A percentile compares a stretch with the other conserved stretches of the same genome.
Evolutionary conservation across 1,140 invertebrate genomes (phyloP).

Genomic region (Heliconius hermathena): DNA sequence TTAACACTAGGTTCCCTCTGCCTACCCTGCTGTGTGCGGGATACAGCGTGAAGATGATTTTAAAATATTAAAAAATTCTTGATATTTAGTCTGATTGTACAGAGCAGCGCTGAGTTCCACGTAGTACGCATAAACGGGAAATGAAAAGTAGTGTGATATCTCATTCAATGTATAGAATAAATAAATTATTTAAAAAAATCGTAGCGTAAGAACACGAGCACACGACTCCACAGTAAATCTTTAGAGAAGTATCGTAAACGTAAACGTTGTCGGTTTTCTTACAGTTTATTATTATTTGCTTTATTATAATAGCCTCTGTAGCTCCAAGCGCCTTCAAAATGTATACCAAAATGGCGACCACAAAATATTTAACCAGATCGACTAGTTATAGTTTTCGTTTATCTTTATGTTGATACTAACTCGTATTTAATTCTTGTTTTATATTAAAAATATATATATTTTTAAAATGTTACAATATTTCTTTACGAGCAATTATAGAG

Average conservation of each 20-base stretch:
- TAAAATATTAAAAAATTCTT: too few relatives aligned
- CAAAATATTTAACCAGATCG: neutral
- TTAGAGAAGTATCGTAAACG: neutral
- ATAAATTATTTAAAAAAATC: too few relatives aligned
- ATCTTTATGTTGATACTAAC: neutral
- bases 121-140: too few relatives aligned
- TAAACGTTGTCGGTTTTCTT: neutral
- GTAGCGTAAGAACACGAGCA: too few relatives aligned
- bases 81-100: too few relatives aligned
- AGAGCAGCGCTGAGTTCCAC: too few relatives aligned
- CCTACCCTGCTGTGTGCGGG: too few relatives aligned
- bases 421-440: neutral
- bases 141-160: too few relatives aligned
- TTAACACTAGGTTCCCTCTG: too few relatives aligned
- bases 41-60: too few relatives aligned
- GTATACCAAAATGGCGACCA: neutral
- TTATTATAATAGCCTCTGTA: neutral
- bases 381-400: neutral
- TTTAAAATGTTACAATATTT: neutral
- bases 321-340: neutral
- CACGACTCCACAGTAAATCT: too few relatives aligned
- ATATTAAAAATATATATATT: neutral
- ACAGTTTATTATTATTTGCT: neutral
- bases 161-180: too few relatives aligned
- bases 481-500: neutral